These are phyloP conservation scores for Hippocampus abdominalis DNA, from an alignment of 2,113 vertebrate genomes.

Conservation along the genomic window DNA sequence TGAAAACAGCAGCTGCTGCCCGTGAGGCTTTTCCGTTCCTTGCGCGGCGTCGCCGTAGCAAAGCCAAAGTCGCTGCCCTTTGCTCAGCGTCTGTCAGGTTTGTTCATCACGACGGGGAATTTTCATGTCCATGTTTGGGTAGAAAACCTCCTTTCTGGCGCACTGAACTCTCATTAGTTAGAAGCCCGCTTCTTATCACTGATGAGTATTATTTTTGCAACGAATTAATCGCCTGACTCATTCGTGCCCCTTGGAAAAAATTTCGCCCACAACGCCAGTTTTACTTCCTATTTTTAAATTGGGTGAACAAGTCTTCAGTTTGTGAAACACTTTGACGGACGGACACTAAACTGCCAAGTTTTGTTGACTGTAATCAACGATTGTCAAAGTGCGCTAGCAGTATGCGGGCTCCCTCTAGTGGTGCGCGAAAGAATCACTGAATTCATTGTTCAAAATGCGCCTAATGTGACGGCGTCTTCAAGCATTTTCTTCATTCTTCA, in stretches of 20 bases:
- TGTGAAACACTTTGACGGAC: neutral
- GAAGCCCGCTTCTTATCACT: neutral
- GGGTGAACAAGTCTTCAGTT: neutral
- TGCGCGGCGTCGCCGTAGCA: constrained; percentile 36
- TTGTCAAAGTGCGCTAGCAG: neutral
- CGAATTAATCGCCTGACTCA: too few relatives aligned
- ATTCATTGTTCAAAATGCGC: neutral
- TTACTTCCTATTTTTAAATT: too few relatives aligned
- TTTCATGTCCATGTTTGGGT: constrained; percentile 60
- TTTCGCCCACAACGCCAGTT: too few relatives aligned
- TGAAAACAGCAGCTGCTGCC: constrained; percentile 61
- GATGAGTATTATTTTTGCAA: too few relatives aligned
- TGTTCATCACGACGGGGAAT: constrained; percentile 50
- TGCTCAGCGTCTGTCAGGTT: constrained; percentile 55
- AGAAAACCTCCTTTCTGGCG: constrained; percentile 16
- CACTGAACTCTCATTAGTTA: neutral
- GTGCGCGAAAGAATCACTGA: neutral
- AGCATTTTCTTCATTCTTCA: constrained; percentile 9
- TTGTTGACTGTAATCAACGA: too few relatives aligned
- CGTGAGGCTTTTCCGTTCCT: constrained; percentile 55
- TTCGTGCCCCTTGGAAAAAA: too few relatives aligned
- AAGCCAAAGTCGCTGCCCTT: constrained; percentile 49
- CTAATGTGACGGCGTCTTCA: neutral
- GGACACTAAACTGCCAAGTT: neutral
- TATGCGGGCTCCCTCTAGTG: too few relatives aligned